Percentiles rank a stretch among this genome's conserved stretches.
These are phyloP conservation scores for Drosophila parabipectinata DNA, from an alignment of 1,140 invertebrate genomes.

Conservation along the genomic window DNA sequence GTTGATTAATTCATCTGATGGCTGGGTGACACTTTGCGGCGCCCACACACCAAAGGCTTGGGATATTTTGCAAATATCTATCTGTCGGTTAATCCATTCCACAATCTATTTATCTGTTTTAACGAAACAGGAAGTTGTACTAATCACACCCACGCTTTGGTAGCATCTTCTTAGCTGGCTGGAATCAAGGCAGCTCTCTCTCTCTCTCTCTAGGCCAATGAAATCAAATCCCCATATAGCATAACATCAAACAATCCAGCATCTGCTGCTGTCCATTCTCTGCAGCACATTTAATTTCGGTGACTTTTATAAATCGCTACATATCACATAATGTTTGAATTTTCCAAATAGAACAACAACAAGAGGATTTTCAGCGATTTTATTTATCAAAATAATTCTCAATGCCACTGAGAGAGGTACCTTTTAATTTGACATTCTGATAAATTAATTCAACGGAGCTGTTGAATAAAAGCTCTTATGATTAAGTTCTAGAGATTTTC, in stretches of 20 bases:
- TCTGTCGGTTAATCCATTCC: conserved; percentile 33
- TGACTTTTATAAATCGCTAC: conserved; percentile 83
- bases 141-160: background rate
- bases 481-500: background rate
- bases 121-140: conserved; percentile 56
- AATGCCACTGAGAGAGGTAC: background rate
- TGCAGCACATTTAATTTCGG: conserved; percentile 65
- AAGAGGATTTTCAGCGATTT: conserved; percentile 4
- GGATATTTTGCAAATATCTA: conserved; percentile 60
- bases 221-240: conserved; percentile 81
- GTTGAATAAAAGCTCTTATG: background rate
- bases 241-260: conserved; percentile 73
- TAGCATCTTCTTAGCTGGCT: conserved; percentile 20
- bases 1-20: conserved; percentile 82
- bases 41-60: conserved; percentile 47
- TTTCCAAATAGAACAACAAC: conserved; percentile 25
- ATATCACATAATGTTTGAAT: conserved; percentile 71
- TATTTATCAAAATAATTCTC: background rate
- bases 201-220: conserved; percentile 30
- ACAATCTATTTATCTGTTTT: conserved; percentile 21
- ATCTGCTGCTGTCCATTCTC: conserved; percentile 77
- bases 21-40: conserved; percentile 56
- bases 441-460: background rate
- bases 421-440: conserved; percentile 1
- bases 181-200: conserved; percentile 24